Evolutionary conservation across 2,113 vertebrate species (phyloP), one percentile per base, ranked within the genome.

Genomic region (Campylomormyrus tamandua): DNA sequence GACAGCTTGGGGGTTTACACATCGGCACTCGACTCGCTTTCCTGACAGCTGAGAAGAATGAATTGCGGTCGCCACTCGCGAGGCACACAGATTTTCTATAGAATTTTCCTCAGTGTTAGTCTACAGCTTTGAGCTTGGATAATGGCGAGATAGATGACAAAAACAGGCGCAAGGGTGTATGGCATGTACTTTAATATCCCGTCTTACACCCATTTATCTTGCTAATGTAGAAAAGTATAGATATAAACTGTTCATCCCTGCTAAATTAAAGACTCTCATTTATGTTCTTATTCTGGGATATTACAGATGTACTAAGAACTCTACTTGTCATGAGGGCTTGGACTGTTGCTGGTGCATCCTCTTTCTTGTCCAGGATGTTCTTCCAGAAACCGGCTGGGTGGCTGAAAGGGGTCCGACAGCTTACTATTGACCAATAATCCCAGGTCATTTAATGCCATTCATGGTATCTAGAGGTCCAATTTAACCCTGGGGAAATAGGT

Each of bases 1-100:
- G 74, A 80, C 74, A 80, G 74, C 74, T 42, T 80, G 74, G 74
- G 74, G n/a, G 74, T 80, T 80, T 5, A 80, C 74, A 80, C 74
- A 42, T 80, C 35, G 13, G 74, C 31, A 17, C 74, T 80, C 74
- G 0, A 5, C 35, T 80, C 15, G 17, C 74, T 27, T 42, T 39
- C 35, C 74, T 80, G 74, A 80, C 74, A 80, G 74, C 74, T 39
- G 11, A 17, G 70, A 42, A 19, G 74, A 80, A 80, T 19, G 17
- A 39, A 42, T 80, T 42, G 13, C 15, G 1, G 17, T 17, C 2
- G 35, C 74, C 35, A 17, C 31, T 27, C 3, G 0, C 9, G 62
- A 66, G 62, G 24, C 8, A n/a, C n/a, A 8, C 58, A 66, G 62
- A 31, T 11, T 66, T 31, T 66, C 62, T 27, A 13, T 8, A 24